A percentile compares a stretch with the other conserved stretches of the same genome.
These are phyloP conservation scores for Protonibea diacanthus DNA, from an alignment of 2,797 vertebrate species.

Conservation along the genomic window DNA sequence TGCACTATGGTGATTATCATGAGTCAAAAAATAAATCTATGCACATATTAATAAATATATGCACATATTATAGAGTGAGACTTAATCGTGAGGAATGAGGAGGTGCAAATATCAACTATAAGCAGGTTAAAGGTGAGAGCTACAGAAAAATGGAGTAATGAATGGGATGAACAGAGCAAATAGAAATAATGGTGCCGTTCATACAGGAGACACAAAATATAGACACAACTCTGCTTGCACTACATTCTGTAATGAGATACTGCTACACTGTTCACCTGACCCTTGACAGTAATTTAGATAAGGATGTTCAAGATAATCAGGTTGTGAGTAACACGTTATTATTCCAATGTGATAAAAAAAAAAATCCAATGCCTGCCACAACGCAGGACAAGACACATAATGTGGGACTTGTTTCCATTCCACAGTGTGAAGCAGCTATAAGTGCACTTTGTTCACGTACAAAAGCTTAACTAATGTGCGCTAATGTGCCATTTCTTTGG, in stretches of 20 bases:
- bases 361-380: background rate
- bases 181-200: background rate
- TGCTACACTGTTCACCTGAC: constrained; percentile 19
- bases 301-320: background rate
- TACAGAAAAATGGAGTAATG: background rate
- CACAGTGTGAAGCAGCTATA: background rate
- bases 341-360: background rate
- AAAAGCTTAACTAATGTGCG: background rate
- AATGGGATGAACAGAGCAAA: background rate
- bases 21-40: constrained; percentile 14
- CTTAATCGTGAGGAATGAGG: background rate
- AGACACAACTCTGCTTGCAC: background rate
- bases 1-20: constrained; percentile 22
- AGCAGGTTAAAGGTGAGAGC: constrained; percentile 8
- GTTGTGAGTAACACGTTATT: background rate
- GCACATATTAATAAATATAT: constrained; percentile 9
- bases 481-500: background rate
- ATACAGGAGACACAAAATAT: constrained; percentile 13
- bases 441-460: background rate
- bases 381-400: background rate
- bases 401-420: background rate
- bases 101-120: background rate
- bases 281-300: constrained; percentile 33
- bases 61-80: constrained; percentile 27
- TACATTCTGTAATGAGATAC: background rate